Percentiles rank a stretch among this genome's conserved stretches.
Conservation (phyloP, 2,888 invertebrate species). For the Aspidiotus rigidus region DNA sequence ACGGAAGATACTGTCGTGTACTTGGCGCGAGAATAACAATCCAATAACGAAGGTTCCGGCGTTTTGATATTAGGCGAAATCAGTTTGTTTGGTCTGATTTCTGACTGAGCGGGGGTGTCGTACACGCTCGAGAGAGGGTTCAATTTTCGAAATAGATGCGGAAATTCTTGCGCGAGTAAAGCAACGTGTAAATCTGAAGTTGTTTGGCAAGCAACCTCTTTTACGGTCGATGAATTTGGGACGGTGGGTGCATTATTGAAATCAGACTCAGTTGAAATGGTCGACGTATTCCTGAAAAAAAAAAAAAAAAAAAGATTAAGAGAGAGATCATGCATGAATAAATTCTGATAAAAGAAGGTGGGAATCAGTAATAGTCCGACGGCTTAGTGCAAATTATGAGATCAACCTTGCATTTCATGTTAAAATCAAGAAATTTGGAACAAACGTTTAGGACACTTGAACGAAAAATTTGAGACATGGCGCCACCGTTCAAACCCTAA, state of each 20-base stretch:
- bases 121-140: slow-evolving; percentile 3
- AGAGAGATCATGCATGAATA: neutral
- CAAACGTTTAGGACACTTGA: no score
- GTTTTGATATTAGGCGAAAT: slow-evolving; percentile 3
- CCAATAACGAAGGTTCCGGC: neutral
- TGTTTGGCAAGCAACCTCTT: slow-evolving; percentile 22
- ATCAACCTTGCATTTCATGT: no score
- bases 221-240: neutral
- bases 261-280: neutral
- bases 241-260: slow-evolving; percentile 2
- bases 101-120: slow-evolving; percentile 9
- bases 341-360: no score
- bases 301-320: neutral
- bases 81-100: neutral
- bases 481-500: no score
- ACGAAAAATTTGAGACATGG: no score
- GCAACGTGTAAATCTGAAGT: slow-evolving; percentile 12
- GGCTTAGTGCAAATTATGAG: no score
- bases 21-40: neutral
- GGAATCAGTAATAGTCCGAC: no score
- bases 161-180: slow-evolving; percentile 21
- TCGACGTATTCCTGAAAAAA: neutral
- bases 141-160: slow-evolving; percentile 7
- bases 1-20: slow-evolving; percentile 14
- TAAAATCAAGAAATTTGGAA: no score